phyloP scores from a whole-genome alignment of 2,797 vertebrate species.

The Darevskia nairensis region DNA sequence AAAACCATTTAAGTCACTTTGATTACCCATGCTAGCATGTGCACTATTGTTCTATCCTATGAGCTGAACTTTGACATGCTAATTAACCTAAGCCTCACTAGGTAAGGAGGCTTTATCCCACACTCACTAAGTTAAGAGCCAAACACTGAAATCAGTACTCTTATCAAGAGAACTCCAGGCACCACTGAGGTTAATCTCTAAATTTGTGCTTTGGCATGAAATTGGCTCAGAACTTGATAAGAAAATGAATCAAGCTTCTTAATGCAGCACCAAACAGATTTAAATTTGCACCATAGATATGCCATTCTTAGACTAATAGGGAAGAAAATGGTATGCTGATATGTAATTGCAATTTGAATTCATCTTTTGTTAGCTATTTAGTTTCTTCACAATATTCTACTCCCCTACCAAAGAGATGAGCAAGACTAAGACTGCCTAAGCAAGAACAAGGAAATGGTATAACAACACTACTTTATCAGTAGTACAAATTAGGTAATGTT shows the following conservation, averaged over 20 bases:
- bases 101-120: background rate
- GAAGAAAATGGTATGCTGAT: background rate
- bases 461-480: slow-evolving; percentile 1
- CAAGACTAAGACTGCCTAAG: background rate
- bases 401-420: background rate
- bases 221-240: background rate
- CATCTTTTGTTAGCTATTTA: background rate
- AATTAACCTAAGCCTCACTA: no score
- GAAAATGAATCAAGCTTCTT: background rate
- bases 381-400: background rate
- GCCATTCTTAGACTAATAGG: background rate
- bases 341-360: background rate
- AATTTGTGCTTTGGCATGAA: background rate
- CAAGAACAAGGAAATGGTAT: background rate
- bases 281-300: background rate
- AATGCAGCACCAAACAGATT: background rate
- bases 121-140: background rate
- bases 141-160: background rate
- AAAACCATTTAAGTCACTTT: no score
- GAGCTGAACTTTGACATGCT: no score
- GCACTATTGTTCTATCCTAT: no score
- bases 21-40: no score
- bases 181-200: background rate
- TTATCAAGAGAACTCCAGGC: background rate
- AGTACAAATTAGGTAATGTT: slow-evolving; percentile 14